A percentile compares a stretch with the other conserved stretches of the same genome.
phyloP scores from a whole-genome alignment of 2,113 vertebrate species.

The Triplophysa tibetana region DNA sequence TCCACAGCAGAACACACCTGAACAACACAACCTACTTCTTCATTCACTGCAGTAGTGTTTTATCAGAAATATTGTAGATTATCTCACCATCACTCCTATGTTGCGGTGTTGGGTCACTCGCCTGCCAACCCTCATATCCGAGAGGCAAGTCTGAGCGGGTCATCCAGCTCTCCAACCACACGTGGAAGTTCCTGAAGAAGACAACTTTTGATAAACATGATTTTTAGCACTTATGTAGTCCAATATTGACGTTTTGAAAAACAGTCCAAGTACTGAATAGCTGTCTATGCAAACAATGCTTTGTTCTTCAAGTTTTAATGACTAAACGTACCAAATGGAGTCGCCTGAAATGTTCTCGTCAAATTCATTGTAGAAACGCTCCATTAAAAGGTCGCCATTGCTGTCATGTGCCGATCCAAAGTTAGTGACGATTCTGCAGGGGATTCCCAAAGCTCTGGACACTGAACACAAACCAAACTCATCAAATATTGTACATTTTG shows the following conservation, averaged over 20 bases:
- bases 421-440: constrained; percentile 87
- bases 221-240: no score
- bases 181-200: constrained; percentile 87
- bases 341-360: constrained; percentile 70
- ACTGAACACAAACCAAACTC: constrained; percentile 65
- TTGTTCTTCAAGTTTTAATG: neutral
- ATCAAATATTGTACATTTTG: no score
- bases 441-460: constrained; percentile 82
- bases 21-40: neutral
- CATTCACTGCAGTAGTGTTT: neutral
- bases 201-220: neutral
- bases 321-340: constrained; percentile 80
- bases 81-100: constrained; percentile 85
- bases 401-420: constrained; percentile 85
- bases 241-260: no score
- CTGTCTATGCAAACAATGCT: neutral
- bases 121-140: constrained; percentile 86
- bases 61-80: neutral
- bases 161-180: constrained; percentile 95
- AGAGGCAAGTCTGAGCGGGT: constrained; percentile 79
- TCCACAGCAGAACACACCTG: constrained; percentile 87
- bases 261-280: no score
- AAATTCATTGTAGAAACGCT: constrained; percentile 68
- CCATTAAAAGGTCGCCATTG: constrained; percentile 84
- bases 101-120: constrained; percentile 89